Evolutionary conservation across 2,888 invertebrate species (phyloP), one percentile per base, ranked within the genome.

Genomic region (Phorcus lineatus): DNA sequence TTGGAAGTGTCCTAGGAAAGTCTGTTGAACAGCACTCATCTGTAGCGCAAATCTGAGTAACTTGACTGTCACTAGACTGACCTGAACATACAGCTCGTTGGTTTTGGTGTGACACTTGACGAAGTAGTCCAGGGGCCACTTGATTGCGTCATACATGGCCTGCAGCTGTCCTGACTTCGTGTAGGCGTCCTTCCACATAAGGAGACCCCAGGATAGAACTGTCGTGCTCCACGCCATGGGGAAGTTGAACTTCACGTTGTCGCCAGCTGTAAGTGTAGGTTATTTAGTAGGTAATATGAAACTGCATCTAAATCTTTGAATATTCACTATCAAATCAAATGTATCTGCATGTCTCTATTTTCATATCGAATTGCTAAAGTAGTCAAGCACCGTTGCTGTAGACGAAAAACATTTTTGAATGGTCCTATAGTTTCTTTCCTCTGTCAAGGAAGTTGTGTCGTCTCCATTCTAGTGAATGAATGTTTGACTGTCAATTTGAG

Each of bases 41-140:
- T n/a, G n/a, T n/a, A n/a, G n/a, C n/a, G n/a, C n/a, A n/a, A n/a
- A n/a, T n/a, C n/a, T n/a, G n/a, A n/a, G n/a, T n/a, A n/a, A n/a
- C n/a, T n/a, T n/a, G n/a, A n/a, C n/a, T n/a, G n/a, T n/a, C n/a
- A n/a, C n/a, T n/a, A n/a, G n/a, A n/a, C 31, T 62, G 28, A 70
- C 94, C 24, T 95, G 95, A 92, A 92, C 92, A 0, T 89, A 93
- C 0, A 92, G 82, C 75, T 88, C 90, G 57, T 91, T 88, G 0
- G 89, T 87, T 22, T 86, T 85, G 0, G 87, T 87, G 80, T 90
- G 90, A 74, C 89, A 95, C 88, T 95, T 95, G 82, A 95, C 93
- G 86, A 95, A 94, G 88, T 95, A 95, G 89, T 95, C 95, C 1
- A 94, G 94, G 0, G 94, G 94, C 95, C 95, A 95, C 90, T 94